phyloP scores from a whole-genome alignment of 2,113 vertebrate genomes.

The Taxidea taxus region DNA sequence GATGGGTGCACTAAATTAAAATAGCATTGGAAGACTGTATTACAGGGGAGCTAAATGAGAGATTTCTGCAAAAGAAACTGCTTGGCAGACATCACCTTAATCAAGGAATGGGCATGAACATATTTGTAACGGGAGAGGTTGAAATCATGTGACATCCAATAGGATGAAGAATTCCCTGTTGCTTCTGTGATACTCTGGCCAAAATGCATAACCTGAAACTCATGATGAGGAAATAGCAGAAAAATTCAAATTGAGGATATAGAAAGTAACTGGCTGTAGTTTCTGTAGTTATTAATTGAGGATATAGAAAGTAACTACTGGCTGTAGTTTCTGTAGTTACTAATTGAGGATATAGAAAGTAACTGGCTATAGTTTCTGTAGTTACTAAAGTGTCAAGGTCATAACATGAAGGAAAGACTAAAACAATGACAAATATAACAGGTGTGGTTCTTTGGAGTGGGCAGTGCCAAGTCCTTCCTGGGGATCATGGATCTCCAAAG shows the following conservation, averaged over 20 bases:
- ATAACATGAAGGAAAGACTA: neutral
- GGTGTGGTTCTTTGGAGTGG: neutral
- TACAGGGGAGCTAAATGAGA: conserved; percentile 44
- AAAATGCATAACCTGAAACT: neutral
- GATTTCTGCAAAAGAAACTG: conserved; percentile 73
- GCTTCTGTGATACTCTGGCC: neutral
- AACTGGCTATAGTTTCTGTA: neutral
- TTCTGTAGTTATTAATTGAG: too few species aligned
- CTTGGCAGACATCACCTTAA: neutral
- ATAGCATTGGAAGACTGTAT: conserved; percentile 49
- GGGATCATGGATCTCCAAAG: neutral
- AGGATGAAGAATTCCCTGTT: neutral
- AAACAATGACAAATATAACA: neutral
- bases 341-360: neutral
- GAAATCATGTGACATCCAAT: neutral
- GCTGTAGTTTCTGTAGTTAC: too few species aligned
- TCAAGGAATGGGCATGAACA: neutral
- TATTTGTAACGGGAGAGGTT: neutral
- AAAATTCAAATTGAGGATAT: neutral
- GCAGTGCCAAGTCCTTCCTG: neutral
- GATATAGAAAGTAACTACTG: neutral
- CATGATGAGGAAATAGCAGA: neutral
- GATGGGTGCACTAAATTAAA: neutral
- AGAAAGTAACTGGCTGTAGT: neutral
- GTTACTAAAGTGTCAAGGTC: neutral